A percentile compares a stretch with the other conserved stretches of the same genome.
These are phyloP conservation scores for Megalops cyprinoides DNA, from an alignment of 2,797 vertebrate species.

Conservation along the genomic window DNA sequence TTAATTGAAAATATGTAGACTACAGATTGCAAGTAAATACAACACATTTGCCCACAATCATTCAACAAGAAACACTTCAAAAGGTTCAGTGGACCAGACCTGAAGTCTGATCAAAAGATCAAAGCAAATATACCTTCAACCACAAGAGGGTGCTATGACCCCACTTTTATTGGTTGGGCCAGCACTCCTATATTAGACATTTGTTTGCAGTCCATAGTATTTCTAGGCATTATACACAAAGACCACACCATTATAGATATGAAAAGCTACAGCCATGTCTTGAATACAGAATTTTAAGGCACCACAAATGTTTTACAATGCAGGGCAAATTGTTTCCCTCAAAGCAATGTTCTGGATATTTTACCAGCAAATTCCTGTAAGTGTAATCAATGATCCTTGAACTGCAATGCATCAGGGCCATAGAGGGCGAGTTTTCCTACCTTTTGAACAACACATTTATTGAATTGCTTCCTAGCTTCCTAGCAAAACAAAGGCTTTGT, in stretches of 20 bases:
- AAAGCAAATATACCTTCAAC: background rate
- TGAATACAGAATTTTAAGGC: background rate
- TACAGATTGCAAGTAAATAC: background rate
- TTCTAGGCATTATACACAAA: background rate
- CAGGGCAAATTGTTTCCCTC: background rate
- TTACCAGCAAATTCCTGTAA: background rate
- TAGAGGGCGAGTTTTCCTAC: too few species aligned
- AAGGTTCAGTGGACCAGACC: background rate
- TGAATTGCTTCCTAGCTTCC: background rate
- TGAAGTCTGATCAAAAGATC: background rate
- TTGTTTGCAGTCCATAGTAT: slow-evolving; percentile 1
- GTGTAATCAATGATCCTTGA: too few species aligned
- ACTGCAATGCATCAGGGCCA: too few species aligned
- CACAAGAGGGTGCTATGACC: background rate
- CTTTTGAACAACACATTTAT: too few species aligned
- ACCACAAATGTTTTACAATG: background rate
- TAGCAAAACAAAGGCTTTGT: background rate
- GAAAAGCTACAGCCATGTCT: background rate
- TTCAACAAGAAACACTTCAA: background rate
- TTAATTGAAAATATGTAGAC: background rate
- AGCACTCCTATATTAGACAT: too few species aligned
- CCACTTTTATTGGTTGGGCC: background rate
- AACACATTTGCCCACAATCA: background rate
- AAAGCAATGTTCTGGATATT: background rate
- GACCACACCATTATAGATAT: background rate